phyloP scores from a whole-genome alignment of 2,113 vertebrate genomes.

The Thermophis baileyi region DNA sequence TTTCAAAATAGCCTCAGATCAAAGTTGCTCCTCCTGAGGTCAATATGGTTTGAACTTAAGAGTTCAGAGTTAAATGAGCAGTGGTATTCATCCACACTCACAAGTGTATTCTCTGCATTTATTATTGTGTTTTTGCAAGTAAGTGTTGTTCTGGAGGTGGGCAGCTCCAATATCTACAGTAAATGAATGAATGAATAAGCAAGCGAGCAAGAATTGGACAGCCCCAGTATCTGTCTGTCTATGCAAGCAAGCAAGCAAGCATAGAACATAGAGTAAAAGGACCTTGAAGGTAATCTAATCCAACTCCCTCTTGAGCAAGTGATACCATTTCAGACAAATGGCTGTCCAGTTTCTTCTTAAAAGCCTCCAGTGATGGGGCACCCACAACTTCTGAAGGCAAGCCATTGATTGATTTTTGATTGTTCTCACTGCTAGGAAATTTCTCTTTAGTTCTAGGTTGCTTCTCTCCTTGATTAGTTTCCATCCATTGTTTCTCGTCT shows the following conservation, averaged over 20 bases:
- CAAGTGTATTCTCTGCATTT: not conserved
- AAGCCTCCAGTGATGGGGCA: not conserved
- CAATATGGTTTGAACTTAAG: conserved; percentile 1
- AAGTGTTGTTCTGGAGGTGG: not conserved
- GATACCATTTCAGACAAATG: not conserved
- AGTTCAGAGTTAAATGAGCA: not conserved
- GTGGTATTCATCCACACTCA: not conserved
- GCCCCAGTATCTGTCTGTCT: too few species aligned
- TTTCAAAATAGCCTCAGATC: not conserved
- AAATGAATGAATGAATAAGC: not conserved
- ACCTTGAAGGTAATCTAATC: not conserved
- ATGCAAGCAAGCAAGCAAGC: too few species aligned
- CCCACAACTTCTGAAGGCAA: not conserved
- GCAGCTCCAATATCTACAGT: not conserved
- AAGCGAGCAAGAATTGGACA: too few species aligned
- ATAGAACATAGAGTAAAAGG: not conserved
- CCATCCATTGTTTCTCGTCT: not conserved
- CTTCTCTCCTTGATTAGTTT: not conserved
- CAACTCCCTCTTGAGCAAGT: not conserved
- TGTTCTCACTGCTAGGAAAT: not conserved
- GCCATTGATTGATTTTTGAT: too few species aligned
- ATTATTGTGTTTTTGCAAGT: not conserved
- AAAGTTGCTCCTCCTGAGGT: not conserved
- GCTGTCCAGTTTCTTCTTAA: not conserved
- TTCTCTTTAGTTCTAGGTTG: not conserved